These are phyloP conservation scores for Leuciscus idus DNA, from an alignment of 2,113 vertebrate genomes.

Conservation along the genomic window DNA sequence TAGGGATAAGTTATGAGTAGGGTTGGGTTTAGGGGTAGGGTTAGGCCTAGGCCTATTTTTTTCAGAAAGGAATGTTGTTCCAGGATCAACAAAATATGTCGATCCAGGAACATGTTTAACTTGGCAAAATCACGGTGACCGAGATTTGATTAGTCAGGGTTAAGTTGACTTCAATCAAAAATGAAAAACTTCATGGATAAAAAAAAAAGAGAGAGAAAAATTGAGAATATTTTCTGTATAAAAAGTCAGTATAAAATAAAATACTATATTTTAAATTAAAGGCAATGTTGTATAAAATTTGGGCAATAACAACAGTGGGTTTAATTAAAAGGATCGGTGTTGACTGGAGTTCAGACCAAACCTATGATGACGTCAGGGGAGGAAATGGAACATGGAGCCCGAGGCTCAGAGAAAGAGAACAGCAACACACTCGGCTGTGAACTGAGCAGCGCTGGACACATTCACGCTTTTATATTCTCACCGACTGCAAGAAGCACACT, in stretches of 20 bases:
- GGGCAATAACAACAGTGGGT: background rate
- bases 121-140: too few relatives aligned
- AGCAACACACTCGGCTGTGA: constrained; percentile 58
- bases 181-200: too few relatives aligned
- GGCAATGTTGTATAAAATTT: too few relatives aligned
- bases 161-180: too few relatives aligned
- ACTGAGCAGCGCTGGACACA: constrained; percentile 41
- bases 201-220: background rate
- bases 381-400: constrained; percentile 62
- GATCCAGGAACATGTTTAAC: too few relatives aligned
- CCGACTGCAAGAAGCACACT: background rate
- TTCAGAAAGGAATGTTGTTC: too few relatives aligned
- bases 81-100: too few relatives aligned
- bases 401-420: constrained; percentile 58
- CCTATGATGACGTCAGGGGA: constrained; percentile 61
- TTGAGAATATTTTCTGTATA: background rate
- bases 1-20: too few relatives aligned
- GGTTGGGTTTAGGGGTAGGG: too few relatives aligned
- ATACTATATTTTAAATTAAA: background rate
- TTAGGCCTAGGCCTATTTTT: too few relatives aligned
- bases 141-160: too few relatives aligned
- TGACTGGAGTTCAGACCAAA: constrained; percentile 15
- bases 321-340: background rate
- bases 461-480: background rate
- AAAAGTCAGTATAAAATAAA: background rate